A percentile compares a stretch with the other conserved stretches of the same genome.
These are phyloP conservation scores for Salticus scenicus DNA, from an alignment of 2,888 invertebrate genomes.

Conservation along the genomic window DNA sequence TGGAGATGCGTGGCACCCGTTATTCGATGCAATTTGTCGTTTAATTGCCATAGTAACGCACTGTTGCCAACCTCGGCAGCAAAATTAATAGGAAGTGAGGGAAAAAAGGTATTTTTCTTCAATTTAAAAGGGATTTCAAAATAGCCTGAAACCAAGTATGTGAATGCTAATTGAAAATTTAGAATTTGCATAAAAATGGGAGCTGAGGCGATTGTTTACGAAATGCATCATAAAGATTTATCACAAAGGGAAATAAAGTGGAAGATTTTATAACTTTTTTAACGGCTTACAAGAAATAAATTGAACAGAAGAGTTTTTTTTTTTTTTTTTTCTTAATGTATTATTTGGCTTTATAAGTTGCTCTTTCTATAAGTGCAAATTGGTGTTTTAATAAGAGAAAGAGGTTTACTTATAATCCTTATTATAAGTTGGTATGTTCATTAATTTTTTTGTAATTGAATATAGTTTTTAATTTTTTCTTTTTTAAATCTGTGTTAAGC, in stretches of 20 bases:
- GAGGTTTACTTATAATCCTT: no score
- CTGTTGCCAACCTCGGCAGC: neutral
- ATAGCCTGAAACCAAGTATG: neutral
- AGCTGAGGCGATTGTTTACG: neutral
- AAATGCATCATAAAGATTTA: neutral
- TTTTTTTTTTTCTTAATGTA: no score
- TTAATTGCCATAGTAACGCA: slow-evolving; percentile 5
- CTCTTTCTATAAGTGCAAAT: no score
- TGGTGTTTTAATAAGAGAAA: no score
- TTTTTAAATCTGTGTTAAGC: no score
- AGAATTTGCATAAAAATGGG: slow-evolving; percentile 54
- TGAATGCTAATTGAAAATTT: slow-evolving; percentile 28
- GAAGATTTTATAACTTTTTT: neutral
- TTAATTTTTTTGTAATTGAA: no score
- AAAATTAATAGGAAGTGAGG: neutral
- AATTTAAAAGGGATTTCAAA: slow-evolving; percentile 9
- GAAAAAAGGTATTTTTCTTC: neutral
- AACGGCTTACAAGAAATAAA: neutral
- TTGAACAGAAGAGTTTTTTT: neutral
- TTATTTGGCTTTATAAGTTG: no score
- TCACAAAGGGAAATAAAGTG: neutral
- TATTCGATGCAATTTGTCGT: neutral
- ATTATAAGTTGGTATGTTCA: no score
- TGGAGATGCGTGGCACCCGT: neutral
- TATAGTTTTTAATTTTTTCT: no score